Base-by-base conservation (phyloP, 2,888 invertebrate genomes). In the Eupsilia transversa region DNA sequence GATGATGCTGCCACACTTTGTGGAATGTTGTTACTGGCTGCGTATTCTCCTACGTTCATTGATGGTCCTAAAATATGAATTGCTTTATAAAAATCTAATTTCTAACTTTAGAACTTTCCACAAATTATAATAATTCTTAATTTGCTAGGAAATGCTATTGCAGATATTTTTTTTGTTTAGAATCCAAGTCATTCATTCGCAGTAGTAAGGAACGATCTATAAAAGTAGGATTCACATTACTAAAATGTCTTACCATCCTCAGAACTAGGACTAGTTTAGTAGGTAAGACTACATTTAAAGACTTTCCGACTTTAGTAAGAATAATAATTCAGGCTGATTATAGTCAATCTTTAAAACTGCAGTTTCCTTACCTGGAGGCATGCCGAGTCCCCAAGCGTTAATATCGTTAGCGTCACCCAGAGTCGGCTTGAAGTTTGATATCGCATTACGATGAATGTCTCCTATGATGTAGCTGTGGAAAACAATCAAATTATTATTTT, bases 301-400 rank as follows among this genome's bases (percentile, higher is more conserved):
- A 30, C 12, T 23, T 20, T 43, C 41, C 30, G 63, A 17, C 5
- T 61, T 41, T 1, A 41, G 2, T 20, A 41, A 41, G 0, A 35
- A 60, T 33, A 23, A 33, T 27, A 27, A 41, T 43, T 6, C 27
- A 27, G 30, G 3, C 20, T 38, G 27, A 27, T 27, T 14, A 30
- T 41, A 46, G 1, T 10, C 1, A 41, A 33, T 20, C 3, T 30
- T 5, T 0, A 52, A 43, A 56, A 56, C 17, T 33, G 54, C 7
- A 49, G 6, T 20, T n/a, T n/a, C 7, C n/a, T 65, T 65, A 65
- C 96, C 96, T 91, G 96, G 94, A 70, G 96, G 94, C 56, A 97
- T 92, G 17, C 96, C 97, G 70, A 97, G 94, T 61, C 97, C 97
- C 97, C 97, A 97, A 49, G 97, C 91, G 84, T 97, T 97, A 85